phyloP scores from a whole-genome alignment of 2,888 invertebrate species.

The Drosophila borealis region DNA sequence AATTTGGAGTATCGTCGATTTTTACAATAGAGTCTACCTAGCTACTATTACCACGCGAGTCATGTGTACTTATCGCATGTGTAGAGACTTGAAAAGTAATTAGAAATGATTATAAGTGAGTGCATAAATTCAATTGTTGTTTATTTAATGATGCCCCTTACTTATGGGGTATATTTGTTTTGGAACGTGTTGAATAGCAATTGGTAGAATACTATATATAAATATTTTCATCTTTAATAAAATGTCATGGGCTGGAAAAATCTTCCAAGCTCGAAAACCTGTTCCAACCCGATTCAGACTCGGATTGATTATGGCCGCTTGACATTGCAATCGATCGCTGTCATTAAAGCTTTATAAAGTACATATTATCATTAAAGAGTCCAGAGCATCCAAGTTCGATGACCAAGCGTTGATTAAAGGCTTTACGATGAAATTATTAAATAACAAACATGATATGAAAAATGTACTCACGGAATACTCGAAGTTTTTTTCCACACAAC shows the following conservation, averaged over 20 bases:
- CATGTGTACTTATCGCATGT: conserved; percentile 12
- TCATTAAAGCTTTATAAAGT: background rate
- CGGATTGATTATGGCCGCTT: background rate
- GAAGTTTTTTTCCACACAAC: too few relatives aligned
- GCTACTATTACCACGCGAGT: background rate
- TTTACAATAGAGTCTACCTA: conserved; percentile 26
- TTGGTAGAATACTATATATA: too few relatives aligned
- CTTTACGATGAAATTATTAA: background rate
- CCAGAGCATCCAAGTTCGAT: background rate
- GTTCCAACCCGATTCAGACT: background rate
- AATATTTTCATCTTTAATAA: too few relatives aligned
- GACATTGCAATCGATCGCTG: conserved; percentile 2
- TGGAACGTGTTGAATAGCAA: background rate
- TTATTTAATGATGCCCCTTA: background rate
- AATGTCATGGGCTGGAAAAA: too few relatives aligned
- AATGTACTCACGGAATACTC: too few relatives aligned
- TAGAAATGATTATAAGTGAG: conserved; percentile 5
- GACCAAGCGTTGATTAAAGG: conserved; percentile 4
- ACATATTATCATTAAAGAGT: background rate
- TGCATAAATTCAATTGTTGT: background rate
- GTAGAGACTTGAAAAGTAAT: background rate
- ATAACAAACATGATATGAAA: background rate
- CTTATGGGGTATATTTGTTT: background rate
- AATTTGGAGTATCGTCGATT: conserved; percentile 66
- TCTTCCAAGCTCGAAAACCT: background rate